These are phyloP conservation scores for Leuciscus idus DNA, from an alignment of 2,113 vertebrate genomes.

Conservation along the genomic window DNA sequence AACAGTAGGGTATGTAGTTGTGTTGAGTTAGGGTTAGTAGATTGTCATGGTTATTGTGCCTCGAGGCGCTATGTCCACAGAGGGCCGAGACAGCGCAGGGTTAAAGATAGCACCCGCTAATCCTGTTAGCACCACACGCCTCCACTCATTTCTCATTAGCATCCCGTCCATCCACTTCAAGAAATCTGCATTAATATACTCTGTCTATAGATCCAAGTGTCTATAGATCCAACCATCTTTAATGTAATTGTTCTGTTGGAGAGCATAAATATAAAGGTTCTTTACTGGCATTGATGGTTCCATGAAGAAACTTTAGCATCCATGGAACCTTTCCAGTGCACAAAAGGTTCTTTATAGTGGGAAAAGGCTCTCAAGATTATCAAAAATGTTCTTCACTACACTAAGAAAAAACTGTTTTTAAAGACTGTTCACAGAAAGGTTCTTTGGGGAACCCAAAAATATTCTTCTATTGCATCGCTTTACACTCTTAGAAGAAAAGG, in stretches of 20 bases:
- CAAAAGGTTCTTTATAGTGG: not conserved
- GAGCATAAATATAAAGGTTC: not conserved
- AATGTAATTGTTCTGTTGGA: not conserved
- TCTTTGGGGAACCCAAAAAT: not conserved
- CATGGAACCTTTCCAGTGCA: not conserved
- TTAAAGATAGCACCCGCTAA: slow-evolving; percentile 42
- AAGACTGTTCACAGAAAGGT: not conserved
- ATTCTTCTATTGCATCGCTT: too few species aligned
- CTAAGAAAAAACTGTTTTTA: not conserved
- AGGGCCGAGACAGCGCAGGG: slow-evolving; percentile 11
- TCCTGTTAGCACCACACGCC: slow-evolving; percentile 32
- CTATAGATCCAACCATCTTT: slow-evolving; percentile 2
- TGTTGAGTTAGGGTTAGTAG: not conserved
- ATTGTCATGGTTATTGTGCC: slow-evolving; percentile 30
- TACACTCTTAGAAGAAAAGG: too few species aligned
- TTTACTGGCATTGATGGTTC: not conserved
- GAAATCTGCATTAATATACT: not conserved
- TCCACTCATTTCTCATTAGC: slow-evolving; percentile 34
- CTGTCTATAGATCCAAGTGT: not conserved
- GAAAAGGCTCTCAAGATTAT: not conserved
- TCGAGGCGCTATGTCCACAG: slow-evolving; percentile 1
- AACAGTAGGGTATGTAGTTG: slow-evolving; percentile 23
- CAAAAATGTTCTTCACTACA: not conserved
- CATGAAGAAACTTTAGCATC: not conserved
- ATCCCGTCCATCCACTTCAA: slow-evolving; percentile 16